Evolutionary conservation across 1,140 invertebrate species (phyloP).

Genomic region (Habropoda laboriosa): DNA sequence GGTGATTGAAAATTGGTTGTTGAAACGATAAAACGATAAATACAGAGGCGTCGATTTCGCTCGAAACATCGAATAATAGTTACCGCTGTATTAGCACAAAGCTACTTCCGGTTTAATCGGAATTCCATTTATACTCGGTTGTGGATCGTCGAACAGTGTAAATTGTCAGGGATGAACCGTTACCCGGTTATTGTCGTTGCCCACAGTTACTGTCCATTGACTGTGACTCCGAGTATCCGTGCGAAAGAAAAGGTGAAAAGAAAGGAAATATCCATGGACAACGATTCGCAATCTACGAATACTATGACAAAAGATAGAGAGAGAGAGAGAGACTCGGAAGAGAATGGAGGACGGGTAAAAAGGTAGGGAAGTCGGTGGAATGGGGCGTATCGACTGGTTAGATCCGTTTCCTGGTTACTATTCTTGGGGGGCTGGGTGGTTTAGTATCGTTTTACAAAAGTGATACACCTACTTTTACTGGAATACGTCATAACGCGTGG

Average conservation of each 20-base stretch:
- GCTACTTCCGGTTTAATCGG: constrained; percentile 50
- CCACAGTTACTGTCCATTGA: neutral
- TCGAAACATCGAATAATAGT: constrained; percentile 17
- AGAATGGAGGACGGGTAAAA: no score
- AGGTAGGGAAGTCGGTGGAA: constrained; percentile 2
- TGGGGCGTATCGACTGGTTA: neutral
- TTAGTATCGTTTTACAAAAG: constrained; percentile 46
- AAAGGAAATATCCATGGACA: neutral
- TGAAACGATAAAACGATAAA: constrained; percentile 20
- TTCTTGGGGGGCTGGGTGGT: neutral
- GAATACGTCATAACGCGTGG: constrained; percentile 30
- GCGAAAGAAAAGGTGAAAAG: neutral
- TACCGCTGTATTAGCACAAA: constrained; percentile 41
- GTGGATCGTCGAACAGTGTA: constrained; percentile 29
- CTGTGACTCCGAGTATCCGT: neutral
- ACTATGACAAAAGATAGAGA: neutral
- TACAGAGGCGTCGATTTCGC: neutral
- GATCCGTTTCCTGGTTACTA: constrained; percentile 40
- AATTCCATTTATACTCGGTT: constrained; percentile 41
- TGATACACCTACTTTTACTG: constrained; percentile 44
- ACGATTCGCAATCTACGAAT: neutral
- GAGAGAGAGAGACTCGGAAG: neutral
- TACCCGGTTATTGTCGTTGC: constrained; percentile 9
- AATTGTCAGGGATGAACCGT: constrained; percentile 40
- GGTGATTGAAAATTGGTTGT: neutral